phyloP scores from a whole-genome alignment of 2,113 vertebrate species.

The Motacilla alba region DNA sequence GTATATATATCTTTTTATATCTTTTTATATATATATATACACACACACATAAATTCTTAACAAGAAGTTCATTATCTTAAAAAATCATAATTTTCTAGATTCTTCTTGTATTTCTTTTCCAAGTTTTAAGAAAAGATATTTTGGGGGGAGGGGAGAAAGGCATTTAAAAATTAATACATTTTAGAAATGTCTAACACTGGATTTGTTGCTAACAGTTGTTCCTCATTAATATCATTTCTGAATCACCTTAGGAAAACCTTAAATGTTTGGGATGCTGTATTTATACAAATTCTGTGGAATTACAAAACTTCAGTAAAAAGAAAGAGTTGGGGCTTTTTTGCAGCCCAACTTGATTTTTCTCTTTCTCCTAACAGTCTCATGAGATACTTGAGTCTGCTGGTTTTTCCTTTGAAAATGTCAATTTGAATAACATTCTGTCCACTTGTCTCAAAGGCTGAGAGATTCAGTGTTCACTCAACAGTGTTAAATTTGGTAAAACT shows the following conservation, averaged over 20 bases:
- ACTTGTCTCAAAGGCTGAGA: background rate
- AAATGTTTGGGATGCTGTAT: background rate
- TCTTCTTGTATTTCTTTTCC: background rate
- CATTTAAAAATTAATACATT: background rate
- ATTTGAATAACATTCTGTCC: background rate
- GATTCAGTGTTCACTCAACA: background rate
- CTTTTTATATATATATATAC: accelerated
- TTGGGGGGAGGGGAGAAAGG: background rate
- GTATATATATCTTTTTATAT: accelerated
- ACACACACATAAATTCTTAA: background rate
- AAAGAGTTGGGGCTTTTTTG: background rate
- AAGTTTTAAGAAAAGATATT: background rate
- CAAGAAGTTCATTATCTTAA: background rate
- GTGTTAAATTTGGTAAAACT: background rate
- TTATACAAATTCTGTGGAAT: background rate
- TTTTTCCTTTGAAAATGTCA: background rate
- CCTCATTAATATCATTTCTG: background rate
- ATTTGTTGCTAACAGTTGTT: background rate
- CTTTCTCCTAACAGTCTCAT: background rate
- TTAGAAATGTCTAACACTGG: background rate
- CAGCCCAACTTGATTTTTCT: background rate
- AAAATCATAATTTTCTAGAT: background rate
- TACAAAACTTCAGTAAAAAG: background rate
- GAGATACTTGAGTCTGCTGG: background rate
- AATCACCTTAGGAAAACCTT: background rate